Evolutionary conservation across 2,888 invertebrate species (phyloP).

Genomic region (Nomada fabriciana): DNA sequence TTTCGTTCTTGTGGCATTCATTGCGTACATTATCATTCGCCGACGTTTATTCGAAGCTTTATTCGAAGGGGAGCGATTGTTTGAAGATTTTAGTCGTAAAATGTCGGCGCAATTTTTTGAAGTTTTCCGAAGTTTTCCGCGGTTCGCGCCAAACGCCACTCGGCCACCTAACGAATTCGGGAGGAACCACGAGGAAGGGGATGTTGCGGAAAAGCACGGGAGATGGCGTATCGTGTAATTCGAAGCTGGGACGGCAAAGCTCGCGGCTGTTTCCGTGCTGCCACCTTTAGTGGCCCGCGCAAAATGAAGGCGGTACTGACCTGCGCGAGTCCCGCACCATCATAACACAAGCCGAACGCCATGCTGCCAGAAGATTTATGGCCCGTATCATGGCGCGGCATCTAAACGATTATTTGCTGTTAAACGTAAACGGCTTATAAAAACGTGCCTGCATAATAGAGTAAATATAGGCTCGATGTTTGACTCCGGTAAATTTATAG

Average conservation of each 20-base stretch:
- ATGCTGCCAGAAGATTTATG: constrained; percentile 79
- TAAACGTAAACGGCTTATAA: constrained; percentile 82
- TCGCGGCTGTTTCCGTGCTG: constrained; percentile 71
- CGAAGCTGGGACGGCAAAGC: constrained; percentile 44
- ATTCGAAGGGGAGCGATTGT: not conserved
- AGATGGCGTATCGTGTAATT: constrained; percentile 79
- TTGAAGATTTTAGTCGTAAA: not conserved
- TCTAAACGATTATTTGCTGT: constrained; percentile 84
- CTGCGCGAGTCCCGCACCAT: constrained; percentile 79
- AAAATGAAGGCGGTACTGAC: constrained; percentile 76
- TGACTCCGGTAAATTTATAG: constrained; percentile 80
- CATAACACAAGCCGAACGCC: constrained; percentile 72
- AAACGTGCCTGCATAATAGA: constrained; percentile 83
- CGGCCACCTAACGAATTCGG: constrained; percentile 77
- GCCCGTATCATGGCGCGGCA: constrained; percentile 82
- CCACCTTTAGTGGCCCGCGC: constrained; percentile 70
- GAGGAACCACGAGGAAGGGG: constrained; percentile 72
- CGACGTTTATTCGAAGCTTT: not conserved
- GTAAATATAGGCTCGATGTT: constrained; percentile 83
- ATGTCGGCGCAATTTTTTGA: not conserved
- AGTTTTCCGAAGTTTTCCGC: constrained; percentile 50
- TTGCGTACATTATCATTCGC: constrained; percentile 21
- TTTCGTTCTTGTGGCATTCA: constrained; percentile 15
- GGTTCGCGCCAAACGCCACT: constrained; percentile 52
- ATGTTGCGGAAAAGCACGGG: constrained; percentile 70